A percentile compares a stretch with the other conserved stretches of the same genome.
Evolutionary conservation across 1,140 invertebrate species (phyloP).

Genomic region (Drosophila pseudoananassae): DNA sequence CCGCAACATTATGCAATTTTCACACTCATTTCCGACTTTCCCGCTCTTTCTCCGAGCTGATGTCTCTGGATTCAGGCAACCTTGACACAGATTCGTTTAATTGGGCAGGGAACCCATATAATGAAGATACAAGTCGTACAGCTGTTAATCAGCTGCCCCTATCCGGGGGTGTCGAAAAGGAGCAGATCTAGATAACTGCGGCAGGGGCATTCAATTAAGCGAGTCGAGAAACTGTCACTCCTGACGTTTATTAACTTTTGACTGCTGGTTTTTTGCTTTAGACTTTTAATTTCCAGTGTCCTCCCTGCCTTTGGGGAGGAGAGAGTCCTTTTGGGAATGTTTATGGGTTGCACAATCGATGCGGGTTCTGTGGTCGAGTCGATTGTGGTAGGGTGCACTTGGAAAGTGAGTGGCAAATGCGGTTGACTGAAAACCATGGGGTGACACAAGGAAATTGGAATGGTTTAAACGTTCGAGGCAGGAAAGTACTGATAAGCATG

Average conservation of each 20-base stretch:
- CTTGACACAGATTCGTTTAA: slow-evolving; percentile 44
- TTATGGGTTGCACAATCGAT: slow-evolving; percentile 44
- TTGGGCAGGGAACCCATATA: slow-evolving; percentile 24
- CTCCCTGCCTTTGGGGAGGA: neutral
- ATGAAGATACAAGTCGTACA: slow-evolving; percentile 12
- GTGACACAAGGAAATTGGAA: neutral
- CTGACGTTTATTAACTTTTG: slow-evolving; percentile 76
- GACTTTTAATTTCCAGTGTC: slow-evolving; percentile 9
- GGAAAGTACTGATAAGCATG: slow-evolving; percentile 6
- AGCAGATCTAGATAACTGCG: slow-evolving; percentile 52
- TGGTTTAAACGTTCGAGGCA: neutral
- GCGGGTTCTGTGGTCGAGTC: slow-evolving; percentile 29
- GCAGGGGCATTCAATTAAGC: slow-evolving; percentile 67
- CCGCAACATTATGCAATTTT: slow-evolving; percentile 45
- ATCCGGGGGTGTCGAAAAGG: slow-evolving; percentile 12
- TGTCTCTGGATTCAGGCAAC: slow-evolving; percentile 4
- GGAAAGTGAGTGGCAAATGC: slow-evolving; percentile 23
- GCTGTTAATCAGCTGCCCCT: slow-evolving; percentile 35
- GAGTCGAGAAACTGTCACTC: slow-evolving; percentile 52
- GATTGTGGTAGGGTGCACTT: slow-evolving; percentile 6
- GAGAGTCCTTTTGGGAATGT: slow-evolving; percentile 6
- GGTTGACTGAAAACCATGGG: slow-evolving; percentile 5
- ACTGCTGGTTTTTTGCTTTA: slow-evolving; percentile 51
- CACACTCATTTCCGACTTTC: slow-evolving; percentile 26
- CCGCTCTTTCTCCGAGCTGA: neutral